These are phyloP conservation scores for Lasioglossum lativentre DNA, from an alignment of 2,888 invertebrate species.

Conservation along the genomic window DNA sequence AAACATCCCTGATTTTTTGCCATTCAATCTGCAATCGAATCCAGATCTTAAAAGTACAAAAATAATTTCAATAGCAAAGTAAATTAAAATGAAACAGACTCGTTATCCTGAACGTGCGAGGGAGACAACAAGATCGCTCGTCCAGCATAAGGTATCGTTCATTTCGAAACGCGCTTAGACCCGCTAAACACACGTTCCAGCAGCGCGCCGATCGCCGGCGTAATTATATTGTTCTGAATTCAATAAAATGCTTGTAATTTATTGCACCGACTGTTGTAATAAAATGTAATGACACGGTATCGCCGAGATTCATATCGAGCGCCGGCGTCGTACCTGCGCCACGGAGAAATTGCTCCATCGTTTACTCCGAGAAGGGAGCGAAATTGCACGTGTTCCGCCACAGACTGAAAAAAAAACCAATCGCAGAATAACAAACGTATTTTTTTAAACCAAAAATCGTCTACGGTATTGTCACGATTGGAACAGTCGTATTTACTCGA, in stretches of 20 bases:
- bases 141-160: conserved; percentile 4
- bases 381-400: conserved; percentile 49
- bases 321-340: conserved; percentile 42
- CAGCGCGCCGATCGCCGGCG: conserved; percentile 22
- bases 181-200: conserved; percentile 47
- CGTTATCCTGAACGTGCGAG: neutral
- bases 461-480: neutral
- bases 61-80: no score
- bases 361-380: neutral
- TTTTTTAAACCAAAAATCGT: neutral
- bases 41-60: neutral
- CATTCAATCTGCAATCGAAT: neutral
- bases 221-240: conserved; percentile 67
- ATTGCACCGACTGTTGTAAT: conserved; percentile 53
- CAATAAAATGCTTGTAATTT: conserved; percentile 63
- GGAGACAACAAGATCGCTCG: conserved; percentile 5
- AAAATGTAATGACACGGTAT: conserved; percentile 65
- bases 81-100: neutral
- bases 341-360: conserved; percentile 50
- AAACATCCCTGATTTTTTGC: neutral
- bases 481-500: neutral
- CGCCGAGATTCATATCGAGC: conserved; percentile 53
- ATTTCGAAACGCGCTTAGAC: conserved; percentile 53
- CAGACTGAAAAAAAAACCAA: conserved; percentile 14
- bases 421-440: conserved; percentile 5